phyloP scores from a whole-genome alignment of 2,797 vertebrate species.

The Myotis vivesi region DNA sequence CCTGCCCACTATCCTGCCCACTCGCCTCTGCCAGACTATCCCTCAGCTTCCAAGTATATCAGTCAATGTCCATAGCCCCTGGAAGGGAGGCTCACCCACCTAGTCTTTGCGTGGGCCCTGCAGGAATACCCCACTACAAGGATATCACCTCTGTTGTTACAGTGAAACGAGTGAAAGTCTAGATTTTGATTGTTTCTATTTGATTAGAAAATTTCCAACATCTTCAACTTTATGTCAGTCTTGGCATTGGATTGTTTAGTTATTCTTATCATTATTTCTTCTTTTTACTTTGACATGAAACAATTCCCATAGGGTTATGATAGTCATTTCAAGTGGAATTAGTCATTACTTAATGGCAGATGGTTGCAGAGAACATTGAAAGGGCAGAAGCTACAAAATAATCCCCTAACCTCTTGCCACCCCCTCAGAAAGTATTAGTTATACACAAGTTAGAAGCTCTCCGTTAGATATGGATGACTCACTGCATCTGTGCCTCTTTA shows the following conservation, averaged over 20 bases:
- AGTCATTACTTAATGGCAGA: conserved; percentile 12
- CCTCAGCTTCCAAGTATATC: not conserved
- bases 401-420: not conserved
- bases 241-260: not conserved
- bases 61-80: not conserved
- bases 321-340: not conserved
- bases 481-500: not conserved
- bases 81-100: not conserved
- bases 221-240: not conserved
- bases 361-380: conserved; percentile 40
- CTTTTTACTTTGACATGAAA: not conserved
- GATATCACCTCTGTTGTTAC: not conserved
- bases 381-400: not conserved
- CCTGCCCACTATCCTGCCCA: no score
- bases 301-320: not conserved
- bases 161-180: not conserved
- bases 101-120: not conserved
- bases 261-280: not conserved
- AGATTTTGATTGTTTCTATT: not conserved
- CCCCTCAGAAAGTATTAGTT: not conserved
- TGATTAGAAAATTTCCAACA: not conserved
- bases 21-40: not conserved
- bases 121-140: not conserved
- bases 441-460: not conserved
- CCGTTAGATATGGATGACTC: not conserved